Evolutionary conservation across 2,113 vertebrate genomes (phyloP).

Genomic region (Ictalurus punctatus): DNA sequence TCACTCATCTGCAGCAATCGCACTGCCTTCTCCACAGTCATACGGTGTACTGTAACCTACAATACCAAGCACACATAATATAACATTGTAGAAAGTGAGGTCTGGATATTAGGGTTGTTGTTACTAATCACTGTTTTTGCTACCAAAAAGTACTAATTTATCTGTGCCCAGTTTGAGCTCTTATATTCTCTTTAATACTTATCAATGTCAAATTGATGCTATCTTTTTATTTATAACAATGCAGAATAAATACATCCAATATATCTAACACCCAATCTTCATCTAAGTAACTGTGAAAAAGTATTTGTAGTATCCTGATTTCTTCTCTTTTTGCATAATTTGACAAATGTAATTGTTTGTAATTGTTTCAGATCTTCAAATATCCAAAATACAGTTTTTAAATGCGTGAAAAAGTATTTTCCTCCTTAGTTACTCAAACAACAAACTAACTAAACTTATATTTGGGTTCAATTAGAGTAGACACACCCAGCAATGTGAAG

Average conservation of each 20-base stretch:
- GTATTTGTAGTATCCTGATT: background rate
- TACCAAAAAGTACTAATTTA: background rate
- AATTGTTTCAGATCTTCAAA: background rate
- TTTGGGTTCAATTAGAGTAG: background rate
- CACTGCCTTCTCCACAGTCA: conserved; percentile 70
- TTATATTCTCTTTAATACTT: background rate
- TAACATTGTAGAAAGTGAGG: background rate
- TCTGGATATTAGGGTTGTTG: background rate
- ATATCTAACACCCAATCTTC: background rate
- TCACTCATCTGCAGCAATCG: conserved; percentile 76
- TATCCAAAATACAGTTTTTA: background rate
- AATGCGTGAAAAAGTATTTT: background rate
- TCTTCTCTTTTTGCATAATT: background rate
- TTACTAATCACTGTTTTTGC: background rate
- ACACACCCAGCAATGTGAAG: background rate
- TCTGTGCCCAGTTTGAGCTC: background rate
- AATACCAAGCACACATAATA: conserved; percentile 34
- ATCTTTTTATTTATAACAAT: background rate
- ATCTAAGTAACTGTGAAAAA: background rate
- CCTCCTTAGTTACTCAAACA: background rate
- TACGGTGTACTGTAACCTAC: conserved; percentile 38
- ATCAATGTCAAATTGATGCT: background rate
- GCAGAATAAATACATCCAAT: background rate
- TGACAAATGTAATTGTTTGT: background rate
- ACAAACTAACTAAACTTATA: background rate